Base-by-base conservation (phyloP, 1,140 invertebrate genomes). In the Drosophila biarmipes region DNA sequence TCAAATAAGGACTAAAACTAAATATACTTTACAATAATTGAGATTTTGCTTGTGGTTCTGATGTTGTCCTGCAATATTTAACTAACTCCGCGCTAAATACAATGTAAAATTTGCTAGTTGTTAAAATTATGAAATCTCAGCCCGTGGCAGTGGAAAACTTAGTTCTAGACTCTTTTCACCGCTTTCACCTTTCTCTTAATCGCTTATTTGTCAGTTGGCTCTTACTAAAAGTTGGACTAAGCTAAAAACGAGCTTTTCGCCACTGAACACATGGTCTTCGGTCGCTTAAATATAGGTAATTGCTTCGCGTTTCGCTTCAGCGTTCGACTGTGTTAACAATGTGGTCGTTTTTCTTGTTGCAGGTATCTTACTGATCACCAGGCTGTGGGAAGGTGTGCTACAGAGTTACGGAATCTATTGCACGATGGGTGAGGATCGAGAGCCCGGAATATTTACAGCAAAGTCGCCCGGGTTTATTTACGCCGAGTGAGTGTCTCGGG, bases 71-170 rank as follows among this genome's bases (percentile, higher is more conserved):
- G 74, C 69, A 82, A 87, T 89, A 87, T 89, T 87, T 87, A 51
- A 82, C 82, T 89, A 87, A 82, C 78, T 89, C 76, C 76, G 80
- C 74, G 61, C 54, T 89, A 72, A 87, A 87, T 78, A 76, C 48
- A 77, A 76, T 87, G 84, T 87, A 89, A 82, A 89, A 87, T 87
- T 87, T 76, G 35, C 82, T 87, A 87, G 34, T 78, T 62, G 38
- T 78, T 81, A 82, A 87, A 69, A 69, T 45, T 69, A 69, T 69
- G 63, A 69, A 86, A 78, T 87, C 66, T 78, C 73, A 80, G 71
- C 80, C 61, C 68, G 58, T 59, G 64, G 49, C 62, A 43, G 63
- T 73, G 80, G 72, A 78, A 69, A 63, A 75, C 78, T 86, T 86
- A 86, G 42, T 43, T 78, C 69, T 86, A 87, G 61, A 72, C 58